phyloP scores from a whole-genome alignment of 2,797 vertebrate genomes.

The Sciaenops ocellatus region DNA sequence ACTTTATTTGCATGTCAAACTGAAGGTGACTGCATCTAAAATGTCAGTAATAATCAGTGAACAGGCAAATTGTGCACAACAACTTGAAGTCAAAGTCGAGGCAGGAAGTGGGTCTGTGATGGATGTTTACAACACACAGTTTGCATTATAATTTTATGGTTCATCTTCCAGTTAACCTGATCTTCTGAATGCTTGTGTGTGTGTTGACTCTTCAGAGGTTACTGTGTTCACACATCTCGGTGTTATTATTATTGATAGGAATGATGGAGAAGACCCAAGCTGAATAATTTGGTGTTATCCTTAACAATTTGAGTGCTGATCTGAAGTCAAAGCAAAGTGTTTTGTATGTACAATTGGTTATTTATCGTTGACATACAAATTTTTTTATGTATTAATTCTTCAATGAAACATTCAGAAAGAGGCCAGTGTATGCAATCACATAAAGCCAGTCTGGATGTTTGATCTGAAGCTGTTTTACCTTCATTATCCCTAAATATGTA shows the following conservation, averaged over 20 bases:
- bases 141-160: not conserved
- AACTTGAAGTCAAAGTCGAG: not conserved
- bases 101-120: not conserved
- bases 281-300: not conserved
- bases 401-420: constrained; percentile 32
- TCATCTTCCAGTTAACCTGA: not conserved
- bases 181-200: not conserved
- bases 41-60: not conserved
- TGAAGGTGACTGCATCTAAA: not conserved
- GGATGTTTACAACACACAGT: not conserved
- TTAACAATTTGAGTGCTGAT: constrained; percentile 1
- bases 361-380: not conserved
- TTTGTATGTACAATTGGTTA: constrained; percentile 12
- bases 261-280: not conserved
- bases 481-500: constrained; percentile 38
- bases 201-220: not conserved
- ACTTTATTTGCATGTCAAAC: constrained; percentile 6
- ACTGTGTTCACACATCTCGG: not conserved
- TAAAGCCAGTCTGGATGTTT: constrained; percentile 3
- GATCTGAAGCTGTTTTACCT: constrained; percentile 4
- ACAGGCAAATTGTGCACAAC: not conserved
- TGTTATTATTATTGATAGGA: not conserved
- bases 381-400: not conserved
- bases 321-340: not conserved
- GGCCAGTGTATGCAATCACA: constrained; percentile 16